Base-by-base conservation (phyloP, 2,888 invertebrate species). In the Coecobrya sp. region DNA sequence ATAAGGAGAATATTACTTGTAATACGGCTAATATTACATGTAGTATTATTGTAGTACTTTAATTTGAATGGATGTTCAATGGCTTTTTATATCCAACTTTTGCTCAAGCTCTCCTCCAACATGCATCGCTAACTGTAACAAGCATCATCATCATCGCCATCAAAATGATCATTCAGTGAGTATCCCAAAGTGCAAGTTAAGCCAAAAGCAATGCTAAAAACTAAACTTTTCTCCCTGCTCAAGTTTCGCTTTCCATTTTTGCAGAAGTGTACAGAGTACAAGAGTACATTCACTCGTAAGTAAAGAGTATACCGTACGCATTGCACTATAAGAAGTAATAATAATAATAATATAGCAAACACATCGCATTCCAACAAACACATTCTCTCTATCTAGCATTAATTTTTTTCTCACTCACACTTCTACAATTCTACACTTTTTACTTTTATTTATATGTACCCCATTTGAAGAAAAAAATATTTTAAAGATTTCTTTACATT, bases 11-110 rank as follows among this genome's bases (percentile, higher is more conserved):
- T 13, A 52, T 11, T 25, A 25, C 49, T 49, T n/a, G 7, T 49
- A 45, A 13, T 52, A 19, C 19, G 27, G 7, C 70, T 5, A 16
- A 36, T 27, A 27, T 11, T 11, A 65, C 65, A 36, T 62, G 65
- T 25, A 68, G 13, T 68, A 65, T 42, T 55, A 42, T 5, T 62
- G 86, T 52, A 73, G 87, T 79, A 62, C 87, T 79, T 87, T 79
- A 79, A 87, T 87, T 86, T 86, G 86, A 86, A 86, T 86, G 86
- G 73, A 86, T 86, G 86, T 86, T 86, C 86, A 86, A 86, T 86
- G 30, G 86, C 73, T 73, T 86, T 84, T 52, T 73, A 70, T 70
- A 70, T 70, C 70, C 30, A 70, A 70, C 36, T 70, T 70, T 70
- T 70, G n/a, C 65, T 65, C 65, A 27, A 36, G 36, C 36, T 68